These are phyloP conservation scores for Eristalis arbustorum DNA, from an alignment of 2,888 invertebrate species.

Conservation along the genomic window DNA sequence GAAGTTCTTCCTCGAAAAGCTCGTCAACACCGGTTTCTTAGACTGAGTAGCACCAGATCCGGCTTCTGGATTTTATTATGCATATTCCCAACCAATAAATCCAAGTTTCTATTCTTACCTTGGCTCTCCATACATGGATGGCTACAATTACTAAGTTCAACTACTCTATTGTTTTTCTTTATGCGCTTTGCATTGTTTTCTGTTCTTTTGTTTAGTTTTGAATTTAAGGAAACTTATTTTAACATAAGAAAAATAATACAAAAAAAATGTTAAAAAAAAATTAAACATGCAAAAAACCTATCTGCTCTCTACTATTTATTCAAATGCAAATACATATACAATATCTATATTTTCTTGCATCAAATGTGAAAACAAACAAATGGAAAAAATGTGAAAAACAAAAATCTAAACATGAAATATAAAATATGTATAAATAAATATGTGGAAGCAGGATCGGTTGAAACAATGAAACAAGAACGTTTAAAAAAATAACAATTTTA, in stretches of 20 bases:
- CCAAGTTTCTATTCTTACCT: slow-evolving; percentile 88
- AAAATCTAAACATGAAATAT: slow-evolving; percentile 41
- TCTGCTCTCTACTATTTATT: slow-evolving; percentile 71
- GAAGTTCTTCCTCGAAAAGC: slow-evolving; percentile 96
- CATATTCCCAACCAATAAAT: slow-evolving; percentile 84
- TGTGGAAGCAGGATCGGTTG: slow-evolving; percentile 80
- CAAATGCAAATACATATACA: slow-evolving; percentile 66
- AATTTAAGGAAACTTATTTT: neutral
- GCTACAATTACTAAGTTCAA: slow-evolving; percentile 79
- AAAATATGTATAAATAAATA: slow-evolving; percentile 73
- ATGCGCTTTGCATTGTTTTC: neutral
- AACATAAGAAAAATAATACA: slow-evolving; percentile 14
- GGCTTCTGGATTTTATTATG: slow-evolving; percentile 87
- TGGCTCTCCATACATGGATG: slow-evolving; percentile 81
- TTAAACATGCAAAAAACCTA: slow-evolving; percentile 56
- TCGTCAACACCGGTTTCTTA: slow-evolving; percentile 97
- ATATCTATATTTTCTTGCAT: slow-evolving; percentile 51
- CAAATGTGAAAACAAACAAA: slow-evolving; percentile 14
- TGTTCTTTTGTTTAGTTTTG: neutral
- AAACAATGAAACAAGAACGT: slow-evolving; percentile 74
- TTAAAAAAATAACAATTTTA: slow-evolving; percentile 40
- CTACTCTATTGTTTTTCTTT: neutral
- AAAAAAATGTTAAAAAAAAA: slow-evolving; percentile 69
- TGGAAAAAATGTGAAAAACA: neutral
- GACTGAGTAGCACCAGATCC: slow-evolving; percentile 91